phyloP scores from a whole-genome alignment of 2,888 invertebrate genomes.

The Trichogramma dendrolimi region DNA sequence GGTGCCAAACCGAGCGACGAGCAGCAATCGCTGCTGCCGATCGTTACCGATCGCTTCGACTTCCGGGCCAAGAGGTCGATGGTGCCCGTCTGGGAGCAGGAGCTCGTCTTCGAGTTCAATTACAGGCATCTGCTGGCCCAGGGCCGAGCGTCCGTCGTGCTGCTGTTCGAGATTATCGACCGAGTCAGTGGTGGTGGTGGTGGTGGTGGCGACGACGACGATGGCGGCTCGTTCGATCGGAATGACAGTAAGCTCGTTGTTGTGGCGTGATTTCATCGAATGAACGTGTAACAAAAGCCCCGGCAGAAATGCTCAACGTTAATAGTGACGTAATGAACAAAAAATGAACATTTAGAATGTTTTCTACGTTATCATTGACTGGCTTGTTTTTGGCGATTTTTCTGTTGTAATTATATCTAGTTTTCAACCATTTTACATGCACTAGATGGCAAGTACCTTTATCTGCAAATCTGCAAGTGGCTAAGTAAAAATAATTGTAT shows the following conservation, averaged over 20 bases:
- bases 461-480: no score
- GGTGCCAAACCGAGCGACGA: conserved; percentile 36
- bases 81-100: conserved; percentile 64
- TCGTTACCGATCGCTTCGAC: conserved; percentile 61
- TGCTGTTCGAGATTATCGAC: conserved; percentile 54
- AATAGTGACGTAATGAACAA: no score
- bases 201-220: conserved; percentile 40
- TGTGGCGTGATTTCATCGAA: no score
- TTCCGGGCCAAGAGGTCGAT: conserved; percentile 55
- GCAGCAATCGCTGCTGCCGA: conserved; percentile 53
- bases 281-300: no score
- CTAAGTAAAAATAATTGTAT: no score
- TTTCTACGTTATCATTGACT: no score
- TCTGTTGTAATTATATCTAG: no score
- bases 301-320: no score
- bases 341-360: no score
- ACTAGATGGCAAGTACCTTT: no score
- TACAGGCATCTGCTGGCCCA: conserved; percentile 44
- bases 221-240: conserved; percentile 30
- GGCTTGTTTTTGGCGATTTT: no score
- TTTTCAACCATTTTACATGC: no score
- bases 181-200: conserved; percentile 44
- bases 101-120: conserved; percentile 62
- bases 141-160: conserved; percentile 43
- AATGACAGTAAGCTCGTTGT: not conserved